Evolutionary conservation across 2,113 vertebrate species (phyloP), one percentile per base, ranked within the genome.

Genomic region (Colossoma macropomum): DNA sequence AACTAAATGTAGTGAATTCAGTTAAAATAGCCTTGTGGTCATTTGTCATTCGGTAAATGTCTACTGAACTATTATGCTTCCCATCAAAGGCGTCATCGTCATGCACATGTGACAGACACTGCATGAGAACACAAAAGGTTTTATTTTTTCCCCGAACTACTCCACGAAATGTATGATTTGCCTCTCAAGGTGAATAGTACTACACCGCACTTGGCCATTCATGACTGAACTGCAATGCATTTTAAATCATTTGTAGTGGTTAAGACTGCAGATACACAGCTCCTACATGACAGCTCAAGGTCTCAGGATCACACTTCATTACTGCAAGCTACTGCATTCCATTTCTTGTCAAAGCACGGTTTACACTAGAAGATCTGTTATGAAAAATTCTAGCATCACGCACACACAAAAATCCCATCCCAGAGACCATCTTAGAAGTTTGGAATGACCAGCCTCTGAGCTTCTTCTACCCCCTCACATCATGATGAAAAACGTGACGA

Each of bases 381-480:
- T n/a, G 28, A 28, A 45, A 70, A 17, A 0, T 38, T 13, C 48
- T 9, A 54, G 25, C 50, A 59, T 41, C 68, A 48, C 0, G 30
- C 50, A 30, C 23, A 56, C 56, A 30, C 0, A 6, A 8, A 9
- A 13, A 73, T 62, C 8, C 32, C n/a, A 30, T 71, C 52, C 19
- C 25, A 17, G 2, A n/a, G 34, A 62, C 34, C 69, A 80, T 56
- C 56, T 73, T n/a, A 80, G 25, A 73, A 28, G 66, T 52, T 71
- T 41, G 70, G 32, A 71, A 15, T 8, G 41, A 52, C 68, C 56
- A 54, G n/a, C 16, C 34, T 45, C 32, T 34, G 66, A 54, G 50
- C 28, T 65, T 75, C 21, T 16, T 75, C 41, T 60, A 82, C 30
- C 72, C 48, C 59, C 62, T 66, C 72, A 62, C 38, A 63, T 41